Conservation (phyloP, 2,888 invertebrate genomes). For the Agonopterix alstromeriana region DNA sequence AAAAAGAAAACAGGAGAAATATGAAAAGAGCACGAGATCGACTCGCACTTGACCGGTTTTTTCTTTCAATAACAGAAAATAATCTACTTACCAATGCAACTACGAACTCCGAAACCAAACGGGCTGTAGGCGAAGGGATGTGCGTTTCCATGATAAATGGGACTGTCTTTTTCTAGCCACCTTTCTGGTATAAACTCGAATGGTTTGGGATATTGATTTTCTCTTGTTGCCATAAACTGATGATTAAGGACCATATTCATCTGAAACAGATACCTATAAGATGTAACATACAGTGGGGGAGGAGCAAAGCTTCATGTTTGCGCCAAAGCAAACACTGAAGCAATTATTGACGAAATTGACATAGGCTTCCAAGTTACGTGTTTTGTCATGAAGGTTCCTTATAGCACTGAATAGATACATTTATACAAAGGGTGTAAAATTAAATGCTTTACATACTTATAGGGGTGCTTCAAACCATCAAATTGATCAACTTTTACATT, state of each 20-base stretch:
- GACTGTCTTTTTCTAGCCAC: slow-evolving; percentile 75
- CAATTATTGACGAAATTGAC: too few relatives aligned
- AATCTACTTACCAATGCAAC: slow-evolving; percentile 77
- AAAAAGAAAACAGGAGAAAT: slow-evolving; percentile 1
- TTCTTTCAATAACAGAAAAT: background rate
- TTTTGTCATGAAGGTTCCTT: too few relatives aligned
- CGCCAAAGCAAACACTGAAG: too few relatives aligned
- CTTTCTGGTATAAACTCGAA: slow-evolving; percentile 84
- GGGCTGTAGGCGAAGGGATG: slow-evolving; percentile 80
- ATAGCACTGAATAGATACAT: too few relatives aligned
- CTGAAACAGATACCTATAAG: slow-evolving; percentile 29
- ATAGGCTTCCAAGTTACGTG: too few relatives aligned
- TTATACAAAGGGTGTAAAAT: too few relatives aligned
- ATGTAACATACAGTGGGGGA: background rate
- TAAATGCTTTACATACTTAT: too few relatives aligned
- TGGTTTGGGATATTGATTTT: slow-evolving; percentile 79
- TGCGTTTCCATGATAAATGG: slow-evolving; percentile 54
- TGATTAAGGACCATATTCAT: slow-evolving; percentile 49
- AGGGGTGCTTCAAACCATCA: too few relatives aligned
- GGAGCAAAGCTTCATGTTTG: too few relatives aligned
- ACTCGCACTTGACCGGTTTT: too few relatives aligned
- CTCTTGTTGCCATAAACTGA: slow-evolving; percentile 79
- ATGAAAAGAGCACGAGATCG: too few relatives aligned
- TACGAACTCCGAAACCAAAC: slow-evolving; percentile 81
- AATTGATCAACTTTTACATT: too few relatives aligned